phyloP scores from a whole-genome alignment of 2,888 invertebrate genomes.

The Nasonovia ribisnigri region DNA sequence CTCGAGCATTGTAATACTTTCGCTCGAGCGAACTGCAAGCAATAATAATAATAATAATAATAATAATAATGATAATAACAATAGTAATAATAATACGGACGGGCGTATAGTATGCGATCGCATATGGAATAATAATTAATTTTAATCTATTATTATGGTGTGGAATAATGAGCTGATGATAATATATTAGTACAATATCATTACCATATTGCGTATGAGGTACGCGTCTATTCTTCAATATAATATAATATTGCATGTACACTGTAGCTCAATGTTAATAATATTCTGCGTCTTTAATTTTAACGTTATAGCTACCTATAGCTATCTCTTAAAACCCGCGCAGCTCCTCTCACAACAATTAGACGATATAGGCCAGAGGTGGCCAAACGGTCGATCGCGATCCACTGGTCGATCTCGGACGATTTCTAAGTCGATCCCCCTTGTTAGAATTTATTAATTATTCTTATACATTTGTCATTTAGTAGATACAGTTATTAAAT shows the following conservation, averaged over 20 bases:
- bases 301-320: not conserved
- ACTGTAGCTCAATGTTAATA: not conserved
- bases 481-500: too few relatives aligned
- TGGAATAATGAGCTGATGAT: not conserved
- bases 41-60: not conserved
- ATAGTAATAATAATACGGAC: not conserved
- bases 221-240: not conserved
- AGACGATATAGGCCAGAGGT: too few relatives aligned
- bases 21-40: not conserved
- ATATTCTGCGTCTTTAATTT: not conserved
- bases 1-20: not conserved
- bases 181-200: not conserved
- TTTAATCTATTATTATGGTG: not conserved
- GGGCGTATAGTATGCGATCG: too few relatives aligned
- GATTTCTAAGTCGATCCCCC: too few relatives aligned
- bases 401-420: too few relatives aligned
- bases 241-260: not conserved
- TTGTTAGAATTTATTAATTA: too few relatives aligned
- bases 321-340: too few relatives aligned
- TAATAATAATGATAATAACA: not conserved
- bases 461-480: too few relatives aligned
- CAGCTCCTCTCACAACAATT: too few relatives aligned
- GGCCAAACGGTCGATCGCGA: too few relatives aligned
- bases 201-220: not conserved
- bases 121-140: not conserved